phyloP scores from a whole-genome alignment of 2,113 vertebrate species.

The Eublepharis macularius region DNA sequence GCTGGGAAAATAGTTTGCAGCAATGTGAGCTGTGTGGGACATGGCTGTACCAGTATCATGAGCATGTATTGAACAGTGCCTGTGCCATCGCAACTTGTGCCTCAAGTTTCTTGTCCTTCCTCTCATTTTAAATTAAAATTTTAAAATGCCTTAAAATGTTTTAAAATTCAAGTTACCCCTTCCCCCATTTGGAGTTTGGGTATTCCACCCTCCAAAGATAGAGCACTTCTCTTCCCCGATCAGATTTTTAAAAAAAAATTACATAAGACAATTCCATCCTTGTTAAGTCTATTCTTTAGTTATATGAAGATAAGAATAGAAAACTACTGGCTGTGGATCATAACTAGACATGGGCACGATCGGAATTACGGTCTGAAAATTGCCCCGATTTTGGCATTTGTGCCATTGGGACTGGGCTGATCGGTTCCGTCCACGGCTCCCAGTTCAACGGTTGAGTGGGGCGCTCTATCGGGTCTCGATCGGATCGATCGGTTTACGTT shows the following conservation, averaged over 20 bases:
- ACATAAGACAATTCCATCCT: neutral
- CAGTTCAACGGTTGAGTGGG: no score
- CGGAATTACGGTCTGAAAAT: no score
- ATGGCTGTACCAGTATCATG: neutral
- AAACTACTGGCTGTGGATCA: neutral
- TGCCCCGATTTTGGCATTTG: no score
- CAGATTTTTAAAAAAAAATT: neutral
- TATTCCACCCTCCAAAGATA: neutral
- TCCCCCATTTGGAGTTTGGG: neutral
- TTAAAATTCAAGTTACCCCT: neutral
- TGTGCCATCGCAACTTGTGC: neutral
- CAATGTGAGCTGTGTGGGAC: neutral
- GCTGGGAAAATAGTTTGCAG: neutral
- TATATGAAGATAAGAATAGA: neutral
- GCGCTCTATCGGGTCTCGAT: no score
- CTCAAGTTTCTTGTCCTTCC: neutral
- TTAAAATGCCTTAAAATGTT: neutral
- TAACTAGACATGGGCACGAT: no score
- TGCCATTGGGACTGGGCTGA: no score
- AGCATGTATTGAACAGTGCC: neutral
- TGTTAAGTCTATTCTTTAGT: neutral
- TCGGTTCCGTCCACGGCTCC: no score
- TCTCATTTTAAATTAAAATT: neutral
- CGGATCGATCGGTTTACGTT: no score
- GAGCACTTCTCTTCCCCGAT: neutral